phyloP scores from a whole-genome alignment of 2,888 invertebrate species.

The Dioctria linearis region DNA sequence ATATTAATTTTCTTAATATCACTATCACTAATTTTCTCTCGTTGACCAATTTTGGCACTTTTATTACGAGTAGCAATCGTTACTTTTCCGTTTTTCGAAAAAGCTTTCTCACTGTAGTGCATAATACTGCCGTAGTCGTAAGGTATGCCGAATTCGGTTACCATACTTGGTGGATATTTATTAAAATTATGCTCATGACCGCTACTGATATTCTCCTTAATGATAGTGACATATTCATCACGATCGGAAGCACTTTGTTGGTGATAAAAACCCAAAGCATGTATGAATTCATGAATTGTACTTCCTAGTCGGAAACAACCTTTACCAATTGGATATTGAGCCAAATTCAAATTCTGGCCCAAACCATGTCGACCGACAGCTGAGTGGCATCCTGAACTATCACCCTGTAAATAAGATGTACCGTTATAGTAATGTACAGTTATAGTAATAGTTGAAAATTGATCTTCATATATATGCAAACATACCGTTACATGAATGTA shows the following conservation, averaged over 20 bases:
- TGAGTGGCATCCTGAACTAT: constrained; percentile 80
- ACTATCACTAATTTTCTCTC: constrained; percentile 63
- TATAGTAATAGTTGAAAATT: background rate
- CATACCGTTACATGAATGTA: constrained; percentile 60
- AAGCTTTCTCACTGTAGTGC: constrained; percentile 83
- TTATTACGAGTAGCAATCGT: constrained; percentile 76
- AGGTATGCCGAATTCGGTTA: constrained; percentile 77
- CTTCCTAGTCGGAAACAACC: constrained; percentile 72
- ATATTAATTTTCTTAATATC: constrained; percentile 61
- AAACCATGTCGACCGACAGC: constrained; percentile 78
- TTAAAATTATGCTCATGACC: constrained; percentile 80
- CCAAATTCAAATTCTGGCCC: constrained; percentile 65
- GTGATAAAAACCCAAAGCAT: constrained; percentile 84
- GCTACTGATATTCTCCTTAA: constrained; percentile 69
- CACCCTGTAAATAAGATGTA: constrained; percentile 3
- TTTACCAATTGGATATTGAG: constrained; percentile 63
- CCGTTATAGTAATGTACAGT: background rate
- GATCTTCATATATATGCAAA: background rate
- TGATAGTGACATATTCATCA: constrained; percentile 78
- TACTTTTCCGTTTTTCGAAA: constrained; percentile 78
- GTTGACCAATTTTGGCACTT: constrained; percentile 64
- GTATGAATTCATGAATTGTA: constrained; percentile 68
- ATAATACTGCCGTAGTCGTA: constrained; percentile 70
- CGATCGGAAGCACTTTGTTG: constrained; percentile 84
- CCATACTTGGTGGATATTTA: constrained; percentile 74